Percentiles rank a stretch among this genome's conserved stretches.
Conservation (phyloP, 2,888 invertebrate species). For the Endomychus coccineus region DNA sequence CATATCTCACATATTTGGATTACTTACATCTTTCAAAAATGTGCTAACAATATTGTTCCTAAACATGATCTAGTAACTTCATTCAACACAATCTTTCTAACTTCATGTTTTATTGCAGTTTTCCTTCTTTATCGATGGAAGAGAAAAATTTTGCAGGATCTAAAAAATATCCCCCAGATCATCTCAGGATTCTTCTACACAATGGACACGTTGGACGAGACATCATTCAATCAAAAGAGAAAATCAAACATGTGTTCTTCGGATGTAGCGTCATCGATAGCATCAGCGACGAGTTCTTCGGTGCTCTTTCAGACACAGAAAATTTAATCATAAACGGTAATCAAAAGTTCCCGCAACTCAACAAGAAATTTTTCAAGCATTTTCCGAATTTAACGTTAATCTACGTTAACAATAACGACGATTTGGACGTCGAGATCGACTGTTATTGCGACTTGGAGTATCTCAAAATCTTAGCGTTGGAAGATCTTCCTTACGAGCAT, state of each 20-base stretch:
- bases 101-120: no score
- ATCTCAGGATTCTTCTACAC: slow-evolving; percentile 7
- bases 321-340: slow-evolving; percentile 12
- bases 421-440: slow-evolving; percentile 7
- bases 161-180: slow-evolving; percentile 13
- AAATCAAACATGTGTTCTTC: slow-evolving; percentile 11
- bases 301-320: slow-evolving; percentile 9
- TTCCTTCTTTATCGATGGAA: no score
- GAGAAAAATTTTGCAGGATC: no score
- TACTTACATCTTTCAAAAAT: no score
- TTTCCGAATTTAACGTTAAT: slow-evolving; percentile 11
- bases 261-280: slow-evolving; percentile 12
- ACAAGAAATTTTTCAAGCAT: slow-evolving; percentile 10
- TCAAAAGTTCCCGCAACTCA: slow-evolving; percentile 12
- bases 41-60: no score
- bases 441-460: slow-evolving; percentile 8
- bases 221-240: slow-evolving; percentile 10
- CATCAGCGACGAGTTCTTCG: slow-evolving; percentile 8
- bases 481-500: slow-evolving; percentile 8
- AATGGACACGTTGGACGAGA: slow-evolving; percentile 8
- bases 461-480: slow-evolving; percentile 10
- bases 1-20: no score
- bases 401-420: slow-evolving; percentile 12
- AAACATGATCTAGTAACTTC: no score
- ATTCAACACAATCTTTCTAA: no score